These are phyloP conservation scores for Prionailurus viverrinus DNA, from an alignment of 2,113 vertebrate species.

Conservation along the genomic window DNA sequence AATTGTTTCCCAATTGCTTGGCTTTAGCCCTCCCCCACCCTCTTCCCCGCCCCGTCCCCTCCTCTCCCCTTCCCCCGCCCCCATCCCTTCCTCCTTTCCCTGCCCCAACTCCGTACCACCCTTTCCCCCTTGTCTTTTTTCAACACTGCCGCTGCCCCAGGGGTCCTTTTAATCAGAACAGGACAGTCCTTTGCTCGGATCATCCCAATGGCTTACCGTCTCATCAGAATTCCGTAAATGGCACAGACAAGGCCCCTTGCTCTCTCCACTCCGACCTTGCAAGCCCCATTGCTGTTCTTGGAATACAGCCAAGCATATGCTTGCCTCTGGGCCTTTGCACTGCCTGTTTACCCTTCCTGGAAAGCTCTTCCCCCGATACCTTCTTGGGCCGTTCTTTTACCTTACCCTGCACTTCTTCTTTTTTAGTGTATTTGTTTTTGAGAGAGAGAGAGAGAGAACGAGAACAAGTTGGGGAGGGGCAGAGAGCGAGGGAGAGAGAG, in stretches of 20 bases:
- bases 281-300: neutral
- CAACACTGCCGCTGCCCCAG: accelerated
- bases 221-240: neutral
- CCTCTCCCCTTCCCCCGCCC: no score
- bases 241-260: no score
- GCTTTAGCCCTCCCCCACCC: neutral
- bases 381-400: neutral
- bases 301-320: neutral
- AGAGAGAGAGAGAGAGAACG: no score
- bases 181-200: neutral
- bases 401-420: neutral
- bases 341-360: neutral
- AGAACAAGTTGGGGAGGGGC: no score
- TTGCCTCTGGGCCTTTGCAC: neutral
- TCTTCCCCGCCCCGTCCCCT: accelerated
- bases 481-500: no score
- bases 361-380: neutral
- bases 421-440: no score
- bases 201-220: neutral
- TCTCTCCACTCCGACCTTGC: accelerated
- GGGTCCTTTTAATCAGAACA: neutral
- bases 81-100: neutral
- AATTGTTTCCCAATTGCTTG: accelerated
- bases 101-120: neutral
- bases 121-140: accelerated